phyloP scores from a whole-genome alignment of 2,113 vertebrate genomes.

The Takifugu flavidus region DNA sequence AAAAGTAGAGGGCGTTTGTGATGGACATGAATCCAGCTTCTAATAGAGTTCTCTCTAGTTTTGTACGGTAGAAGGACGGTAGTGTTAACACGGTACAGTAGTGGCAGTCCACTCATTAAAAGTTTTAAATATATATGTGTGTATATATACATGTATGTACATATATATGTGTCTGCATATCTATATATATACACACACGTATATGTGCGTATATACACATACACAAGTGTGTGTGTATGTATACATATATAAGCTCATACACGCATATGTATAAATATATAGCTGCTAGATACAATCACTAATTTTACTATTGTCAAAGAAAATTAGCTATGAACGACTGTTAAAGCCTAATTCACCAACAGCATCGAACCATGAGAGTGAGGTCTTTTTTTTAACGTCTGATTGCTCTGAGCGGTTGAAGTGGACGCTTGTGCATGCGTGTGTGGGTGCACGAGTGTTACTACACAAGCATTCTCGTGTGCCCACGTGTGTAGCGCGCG shows the following conservation, averaged over 20 bases:
- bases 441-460: conserved; percentile 28
- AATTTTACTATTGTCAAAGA: conserved; percentile 76
- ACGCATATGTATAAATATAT: conserved; percentile 61
- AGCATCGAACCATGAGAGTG: conserved; percentile 55
- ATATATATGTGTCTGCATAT: conserved; percentile 30
- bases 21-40: conserved; percentile 84
- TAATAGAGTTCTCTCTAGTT: conserved; percentile 90
- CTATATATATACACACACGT: conserved; percentile 4
- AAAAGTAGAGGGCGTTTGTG: conserved; percentile 86
- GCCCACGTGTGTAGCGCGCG: neutral
- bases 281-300: conserved; percentile 85
- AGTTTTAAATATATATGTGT: conserved; percentile 64
- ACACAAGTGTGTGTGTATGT: conserved; percentile 59
- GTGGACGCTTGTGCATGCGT: conserved; percentile 33
- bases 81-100: conserved; percentile 71
- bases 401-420: conserved; percentile 39
- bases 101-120: conserved; percentile 73
- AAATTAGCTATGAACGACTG: conserved; percentile 79
- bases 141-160: conserved; percentile 24
- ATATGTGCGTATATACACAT: conserved; percentile 61
- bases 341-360: conserved; percentile 81
- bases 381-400: conserved; percentile 45
- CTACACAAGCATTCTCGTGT: conserved; percentile 16
- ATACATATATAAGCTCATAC: conserved; percentile 27
- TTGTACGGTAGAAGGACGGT: conserved; percentile 83